Percentiles rank a stretch among this genome's conserved stretches.
phyloP scores from a whole-genome alignment of 2,797 vertebrate genomes.

The Danio aesculapii region DNA sequence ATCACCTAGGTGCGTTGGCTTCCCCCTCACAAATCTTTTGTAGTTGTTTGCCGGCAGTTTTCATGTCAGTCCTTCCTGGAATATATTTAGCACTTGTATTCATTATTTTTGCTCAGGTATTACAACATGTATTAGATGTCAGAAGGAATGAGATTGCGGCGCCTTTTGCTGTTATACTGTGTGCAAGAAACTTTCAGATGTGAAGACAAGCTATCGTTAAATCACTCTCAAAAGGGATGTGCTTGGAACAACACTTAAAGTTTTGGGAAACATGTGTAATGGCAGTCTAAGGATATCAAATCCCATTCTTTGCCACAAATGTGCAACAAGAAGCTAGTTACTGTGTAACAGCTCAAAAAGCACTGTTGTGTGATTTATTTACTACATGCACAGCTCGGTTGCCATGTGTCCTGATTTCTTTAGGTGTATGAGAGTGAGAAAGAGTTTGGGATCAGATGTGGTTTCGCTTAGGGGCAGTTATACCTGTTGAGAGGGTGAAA shows the following conservation, averaged over 20 bases:
- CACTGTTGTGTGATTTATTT: background rate
- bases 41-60: slow-evolving; percentile 54
- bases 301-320: slow-evolving; percentile 16
- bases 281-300: slow-evolving; percentile 18
- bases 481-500: slow-evolving; percentile 23
- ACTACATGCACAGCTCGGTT: background rate
- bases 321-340: background rate
- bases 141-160: slow-evolving; percentile 46
- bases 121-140: slow-evolving; percentile 51
- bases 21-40: slow-evolving; percentile 45
- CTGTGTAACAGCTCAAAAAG: slow-evolving; percentile 7
- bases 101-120: slow-evolving; percentile 50
- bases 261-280: slow-evolving; percentile 24
- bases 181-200: slow-evolving; percentile 42
- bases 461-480: slow-evolving; percentile 19
- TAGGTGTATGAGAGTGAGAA: slow-evolving; percentile 16
- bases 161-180: slow-evolving; percentile 45
- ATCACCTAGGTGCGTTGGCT: slow-evolving; percentile 46
- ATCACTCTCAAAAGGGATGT: slow-evolving; percentile 30
- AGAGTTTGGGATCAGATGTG: slow-evolving; percentile 29
- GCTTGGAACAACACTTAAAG: slow-evolving; percentile 36
- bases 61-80: slow-evolving; percentile 45
- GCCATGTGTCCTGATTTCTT: slow-evolving; percentile 37
- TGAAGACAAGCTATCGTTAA: slow-evolving; percentile 48
- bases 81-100: slow-evolving; percentile 59